Evolutionary conservation across 2,797 vertebrate species (phyloP).

Genomic region (Macrochelys suwanniensis): DNA sequence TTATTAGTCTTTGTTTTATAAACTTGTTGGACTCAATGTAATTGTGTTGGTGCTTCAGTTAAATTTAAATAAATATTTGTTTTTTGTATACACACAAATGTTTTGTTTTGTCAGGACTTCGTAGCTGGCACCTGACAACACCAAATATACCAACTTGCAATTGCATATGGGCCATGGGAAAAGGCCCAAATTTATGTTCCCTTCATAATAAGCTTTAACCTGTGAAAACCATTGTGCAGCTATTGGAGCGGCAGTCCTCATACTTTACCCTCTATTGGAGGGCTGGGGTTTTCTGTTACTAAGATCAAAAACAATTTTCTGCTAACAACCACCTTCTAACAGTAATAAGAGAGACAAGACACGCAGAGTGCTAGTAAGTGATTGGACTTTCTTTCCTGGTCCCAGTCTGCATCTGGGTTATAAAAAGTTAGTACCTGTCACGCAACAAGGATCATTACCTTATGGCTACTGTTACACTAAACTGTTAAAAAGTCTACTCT

Average conservation of each 20-base stretch:
- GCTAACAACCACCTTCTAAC: not conserved
- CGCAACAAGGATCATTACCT: not conserved
- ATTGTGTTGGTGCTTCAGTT: conserved; percentile 50
- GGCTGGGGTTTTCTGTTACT: not conserved
- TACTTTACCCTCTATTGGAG: not conserved
- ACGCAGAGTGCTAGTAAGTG: not conserved
- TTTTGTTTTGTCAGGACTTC: not conserved
- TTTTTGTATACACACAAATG: conserved; percentile 1
- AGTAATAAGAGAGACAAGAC: not conserved
- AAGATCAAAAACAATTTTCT: not conserved
- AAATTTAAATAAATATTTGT: conserved; percentile 43
- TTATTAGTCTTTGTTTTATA: conserved; percentile 67
- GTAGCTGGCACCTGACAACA: conserved; percentile 4
- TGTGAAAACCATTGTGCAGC: not conserved
- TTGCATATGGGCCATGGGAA: rapidly evolving
- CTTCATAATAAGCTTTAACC: not conserved
- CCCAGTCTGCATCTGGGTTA: not conserved
- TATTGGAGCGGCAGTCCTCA: not conserved
- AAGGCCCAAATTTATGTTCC: not conserved
- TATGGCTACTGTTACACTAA: not conserved
- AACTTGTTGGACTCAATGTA: conserved; percentile 53
- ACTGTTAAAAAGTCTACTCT: not conserved
- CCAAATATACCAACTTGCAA: not conserved
- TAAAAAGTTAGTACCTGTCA: not conserved
- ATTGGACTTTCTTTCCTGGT: not conserved